Percentiles rank a stretch among this genome's conserved stretches.
These are phyloP conservation scores for Puma concolor DNA, from an alignment of 2,113 vertebrate genomes.

Conservation along the genomic window DNA sequence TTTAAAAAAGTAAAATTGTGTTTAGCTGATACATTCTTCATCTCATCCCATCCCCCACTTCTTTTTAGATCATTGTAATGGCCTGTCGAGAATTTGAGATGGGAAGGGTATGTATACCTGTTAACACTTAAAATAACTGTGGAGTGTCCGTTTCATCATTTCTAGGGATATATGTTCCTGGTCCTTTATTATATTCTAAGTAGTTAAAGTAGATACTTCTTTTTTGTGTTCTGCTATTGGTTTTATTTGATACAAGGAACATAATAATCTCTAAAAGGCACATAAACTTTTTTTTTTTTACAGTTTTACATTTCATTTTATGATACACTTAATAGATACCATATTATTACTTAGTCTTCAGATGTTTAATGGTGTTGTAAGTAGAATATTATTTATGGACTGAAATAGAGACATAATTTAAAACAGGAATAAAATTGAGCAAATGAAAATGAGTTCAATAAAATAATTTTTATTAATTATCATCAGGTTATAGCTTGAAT, in stretches of 20 bases:
- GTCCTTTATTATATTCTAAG: neutral
- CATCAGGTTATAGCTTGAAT: neutral
- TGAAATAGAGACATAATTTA: neutral
- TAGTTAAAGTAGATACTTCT: neutral
- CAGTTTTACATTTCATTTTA: constrained; percentile 19
- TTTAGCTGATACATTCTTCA: constrained; percentile 22
- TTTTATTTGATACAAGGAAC: constrained; percentile 21
- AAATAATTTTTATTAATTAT: constrained; percentile 19
- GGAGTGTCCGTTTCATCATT: neutral
- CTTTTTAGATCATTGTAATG: constrained; percentile 96
- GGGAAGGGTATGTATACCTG: constrained; percentile 94
- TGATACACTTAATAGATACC: neutral
- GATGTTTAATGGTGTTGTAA: neutral
- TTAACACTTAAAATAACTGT: constrained; percentile 29
- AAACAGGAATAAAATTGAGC: constrained; percentile 10
- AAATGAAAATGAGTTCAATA: constrained; percentile 8
- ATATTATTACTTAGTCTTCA: neutral
- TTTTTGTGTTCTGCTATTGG: neutral
- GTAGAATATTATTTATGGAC: neutral
- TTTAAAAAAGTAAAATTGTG: constrained; percentile 17
- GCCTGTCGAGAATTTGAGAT: constrained; percentile 99
- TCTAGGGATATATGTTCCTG: neutral
- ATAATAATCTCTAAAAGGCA: neutral
- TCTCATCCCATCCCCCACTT: neutral
- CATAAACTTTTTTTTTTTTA: neutral